Evolutionary conservation across 1,140 invertebrate species (phyloP).

Genomic region (Drosophila elegans): DNA sequence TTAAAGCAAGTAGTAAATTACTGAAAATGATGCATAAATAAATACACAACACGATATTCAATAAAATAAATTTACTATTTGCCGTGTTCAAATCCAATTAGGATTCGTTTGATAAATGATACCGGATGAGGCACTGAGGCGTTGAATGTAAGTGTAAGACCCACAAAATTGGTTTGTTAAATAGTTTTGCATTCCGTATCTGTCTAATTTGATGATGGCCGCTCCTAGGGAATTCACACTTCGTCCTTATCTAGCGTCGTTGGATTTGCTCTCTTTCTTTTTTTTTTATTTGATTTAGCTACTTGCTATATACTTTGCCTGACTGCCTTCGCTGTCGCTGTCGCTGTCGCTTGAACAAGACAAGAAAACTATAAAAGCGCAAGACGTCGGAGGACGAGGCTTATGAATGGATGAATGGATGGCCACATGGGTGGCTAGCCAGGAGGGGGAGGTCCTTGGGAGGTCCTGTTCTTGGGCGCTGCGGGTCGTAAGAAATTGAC

Average conservation of each 20-base stretch:
- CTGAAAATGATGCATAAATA: not conserved
- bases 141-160: no score
- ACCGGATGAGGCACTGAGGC: not conserved
- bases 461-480: conserved; percentile 5
- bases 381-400: conserved; percentile 24
- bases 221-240: conserved; percentile 17
- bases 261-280: no score
- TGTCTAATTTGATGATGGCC: not conserved
- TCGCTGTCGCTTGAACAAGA: conserved; percentile 53
- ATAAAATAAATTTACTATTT: not conserved
- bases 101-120: not conserved
- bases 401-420: conserved; percentile 19
- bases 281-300: conserved; percentile 60
- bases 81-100: not conserved
- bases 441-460: not conserved
- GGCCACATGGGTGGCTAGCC: not conserved
- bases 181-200: not conserved
- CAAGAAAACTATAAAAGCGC: conserved; percentile 75
- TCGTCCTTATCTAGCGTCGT: conserved; percentile 25
- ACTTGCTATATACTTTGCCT: conserved; percentile 5
- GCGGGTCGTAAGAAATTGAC: conserved; percentile 66
- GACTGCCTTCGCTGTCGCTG: no score
- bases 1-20: not conserved
- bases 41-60: not conserved
- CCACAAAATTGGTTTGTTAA: conserved; percentile 7